A percentile compares a stretch with the other conserved stretches of the same genome.
Evolutionary conservation across 1,140 invertebrate genomes (phyloP).

Genomic region (Sycophila sp.): DNA sequence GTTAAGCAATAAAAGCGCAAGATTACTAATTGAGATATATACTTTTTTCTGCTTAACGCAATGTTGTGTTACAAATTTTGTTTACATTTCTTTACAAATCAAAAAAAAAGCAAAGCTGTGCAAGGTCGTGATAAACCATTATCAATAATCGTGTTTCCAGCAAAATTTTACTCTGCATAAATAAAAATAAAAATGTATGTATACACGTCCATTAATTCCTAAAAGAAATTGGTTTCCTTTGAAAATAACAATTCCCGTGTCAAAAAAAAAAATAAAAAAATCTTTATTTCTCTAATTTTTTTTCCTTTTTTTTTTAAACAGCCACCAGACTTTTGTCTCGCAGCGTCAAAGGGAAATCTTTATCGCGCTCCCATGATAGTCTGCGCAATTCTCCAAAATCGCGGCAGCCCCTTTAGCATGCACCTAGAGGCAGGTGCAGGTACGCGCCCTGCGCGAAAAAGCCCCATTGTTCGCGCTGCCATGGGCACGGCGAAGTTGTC

Average conservation of each 20-base stretch:
- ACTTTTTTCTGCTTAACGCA: too few species aligned
- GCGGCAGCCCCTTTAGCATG: neutral
- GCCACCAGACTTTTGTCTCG: constrained; percentile 1
- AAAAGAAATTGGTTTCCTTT: too few species aligned
- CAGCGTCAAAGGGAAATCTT: constrained; percentile 30
- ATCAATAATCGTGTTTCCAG: too few species aligned
- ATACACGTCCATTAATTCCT: too few species aligned
- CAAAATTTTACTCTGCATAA: too few species aligned
- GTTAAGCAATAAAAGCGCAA: neutral
- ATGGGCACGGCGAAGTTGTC: constrained; percentile 9
- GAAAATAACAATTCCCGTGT: too few species aligned
- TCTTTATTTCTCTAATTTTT: neutral
- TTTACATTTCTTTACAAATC: too few species aligned
- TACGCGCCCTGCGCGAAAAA: neutral
- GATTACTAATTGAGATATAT: too few species aligned
- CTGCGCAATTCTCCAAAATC: neutral
- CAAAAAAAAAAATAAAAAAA: neutral
- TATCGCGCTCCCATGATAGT: constrained; percentile 2
- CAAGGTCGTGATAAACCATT: neutral
- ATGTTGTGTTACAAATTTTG: too few species aligned
- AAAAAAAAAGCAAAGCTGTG: too few species aligned
- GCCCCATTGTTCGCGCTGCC: neutral
- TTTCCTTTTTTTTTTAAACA: neutral
- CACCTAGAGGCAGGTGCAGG: neutral
- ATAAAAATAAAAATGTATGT: too few species aligned